Evolutionary conservation across 1,140 invertebrate species (phyloP), one percentile per base, ranked within the genome.

Genomic region (Copidosoma floridanum): DNA sequence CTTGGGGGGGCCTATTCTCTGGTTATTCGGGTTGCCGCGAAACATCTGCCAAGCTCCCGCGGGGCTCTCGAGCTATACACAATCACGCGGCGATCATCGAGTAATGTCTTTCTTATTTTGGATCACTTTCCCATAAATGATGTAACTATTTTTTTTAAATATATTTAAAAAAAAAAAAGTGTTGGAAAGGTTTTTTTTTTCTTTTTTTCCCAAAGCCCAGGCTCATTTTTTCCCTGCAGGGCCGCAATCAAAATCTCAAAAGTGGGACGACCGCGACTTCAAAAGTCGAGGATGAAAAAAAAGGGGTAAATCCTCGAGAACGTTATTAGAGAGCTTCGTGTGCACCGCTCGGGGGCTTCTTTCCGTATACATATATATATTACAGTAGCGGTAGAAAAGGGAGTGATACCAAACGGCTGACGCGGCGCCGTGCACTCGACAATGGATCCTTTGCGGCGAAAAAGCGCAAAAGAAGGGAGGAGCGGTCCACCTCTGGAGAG

Each of bases 1-100:
- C 58, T 77, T 72, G 76, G 70, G 75, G n/a, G n/a, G 77, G 72
- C 72, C 78, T 32, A 7, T 65, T 64, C 55, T 57, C 63, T 74
- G 73, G 75, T 71, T 76, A 77, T 79, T 80, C 78, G 74, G 76
- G 77, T 77, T 66, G 78, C 75, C 72, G 73, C 74, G 77, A 75
- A 80, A 80, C 79, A 81, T 79, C 79, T 81, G 79, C 70, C 74
- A 73, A 68, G 65, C 71, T 79, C 79, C 78, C 77, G 77, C 76
- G 76, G 79, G 77, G 78, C 72, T 78, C 29, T 32, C 29, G 6
- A 6, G 29, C 29, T 12, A 32, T 12, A 0, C 29, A 12, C 29
- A 32, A 10, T 6, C 38, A 41, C 10, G 38, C 16, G 6, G 5
- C 11, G 38, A 7, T 14, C 58, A n/a, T n/a, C n/a, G n/a, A n/a